Evolutionary conservation across 2,113 vertebrate species (phyloP), one percentile per base, ranked within the genome.

Genomic region (Tiliqua scincoides): DNA sequence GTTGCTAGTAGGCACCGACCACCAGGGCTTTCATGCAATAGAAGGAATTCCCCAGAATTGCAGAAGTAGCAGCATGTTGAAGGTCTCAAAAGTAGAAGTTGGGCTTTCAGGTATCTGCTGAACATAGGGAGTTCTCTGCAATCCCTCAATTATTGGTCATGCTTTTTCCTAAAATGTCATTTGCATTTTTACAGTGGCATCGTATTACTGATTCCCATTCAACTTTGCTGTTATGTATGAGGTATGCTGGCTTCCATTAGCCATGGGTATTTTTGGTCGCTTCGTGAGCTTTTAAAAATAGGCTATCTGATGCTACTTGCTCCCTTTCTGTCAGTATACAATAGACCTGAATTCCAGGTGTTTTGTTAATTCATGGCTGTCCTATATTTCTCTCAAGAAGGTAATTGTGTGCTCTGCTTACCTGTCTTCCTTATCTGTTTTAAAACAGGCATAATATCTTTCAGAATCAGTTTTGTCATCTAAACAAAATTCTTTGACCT

Each of bases 351-450:
- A 62, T 21, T 30, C 37, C 84, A 85, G 67, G 67, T 79, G 76
- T 48, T 79, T 79, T 85, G 67, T 62, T 85, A 85, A 85, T 72
- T 48, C 37, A 71, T 4, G 21, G 84, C 40, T 85, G 76, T 30
- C 37, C 84, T 79, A 79, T 79, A 79, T 85, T 79, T 72, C 57
- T 78, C 65, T 79, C 30, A 32, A 32, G 68, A 71, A 85, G 48
- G 21, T 48, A 83, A 72, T 71, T 61, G 70, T 30, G 27, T 83
- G 59, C 67, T 25, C 6, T 71, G 80, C 48, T 71, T 54, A 72
- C 30, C 67, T 62, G 67, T 72, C 54, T 79, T 71, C 30, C 52
- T 30, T 72, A 72, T 30, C 54, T 73, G 37, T 72, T 85, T 72
- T 72, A 79, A 54, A 85, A n/a, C 30, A 62, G 76, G 57, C 40